A percentile compares a stretch with the other conserved stretches of the same genome.
Evolutionary conservation across 2,113 vertebrate genomes (phyloP).

Genomic region (Aptenodytes patagonicus): DNA sequence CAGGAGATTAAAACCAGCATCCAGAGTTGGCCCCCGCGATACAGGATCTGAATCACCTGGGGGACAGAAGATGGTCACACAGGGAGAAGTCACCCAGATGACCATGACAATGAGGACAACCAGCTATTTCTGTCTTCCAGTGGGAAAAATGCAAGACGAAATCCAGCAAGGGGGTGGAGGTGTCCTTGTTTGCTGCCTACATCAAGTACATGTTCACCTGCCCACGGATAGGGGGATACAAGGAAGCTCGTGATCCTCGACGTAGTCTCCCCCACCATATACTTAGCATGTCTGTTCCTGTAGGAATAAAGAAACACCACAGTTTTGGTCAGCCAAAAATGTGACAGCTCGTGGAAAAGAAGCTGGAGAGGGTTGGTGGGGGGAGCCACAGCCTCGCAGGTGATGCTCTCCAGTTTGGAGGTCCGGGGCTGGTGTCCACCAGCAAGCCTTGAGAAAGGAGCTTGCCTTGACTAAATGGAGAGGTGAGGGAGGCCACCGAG

Average conservation of each 20-base stretch:
- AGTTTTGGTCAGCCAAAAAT: background rate
- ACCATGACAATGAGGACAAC: background rate
- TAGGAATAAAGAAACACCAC: background rate
- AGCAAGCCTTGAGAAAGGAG: background rate
- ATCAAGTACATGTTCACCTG: fast-evolving
- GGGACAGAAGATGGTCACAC: background rate
- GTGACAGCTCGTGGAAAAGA: too few relatives aligned
- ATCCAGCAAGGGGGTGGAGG: background rate
- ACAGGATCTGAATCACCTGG: background rate
- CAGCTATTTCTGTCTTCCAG: background rate
- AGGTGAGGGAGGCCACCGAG: background rate
- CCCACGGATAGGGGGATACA: background rate
- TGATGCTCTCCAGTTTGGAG: background rate
- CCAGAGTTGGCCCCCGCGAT: fast-evolving
- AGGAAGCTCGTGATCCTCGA: background rate
- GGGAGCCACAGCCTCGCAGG: too few relatives aligned
- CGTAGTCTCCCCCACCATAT: too few relatives aligned
- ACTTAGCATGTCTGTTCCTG: too few relatives aligned
- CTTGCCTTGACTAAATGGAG: too few relatives aligned
- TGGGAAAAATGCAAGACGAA: background rate
- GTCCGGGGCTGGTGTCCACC: too few relatives aligned
- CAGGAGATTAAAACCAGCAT: background rate
- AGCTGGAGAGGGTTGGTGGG: too few relatives aligned
- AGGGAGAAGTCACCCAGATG: background rate
- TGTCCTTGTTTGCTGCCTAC: background rate